Evolutionary conservation across 2,113 vertebrate species (phyloP), one percentile per base, ranked within the genome.

Genomic region (Menidia beryllina): DNA sequence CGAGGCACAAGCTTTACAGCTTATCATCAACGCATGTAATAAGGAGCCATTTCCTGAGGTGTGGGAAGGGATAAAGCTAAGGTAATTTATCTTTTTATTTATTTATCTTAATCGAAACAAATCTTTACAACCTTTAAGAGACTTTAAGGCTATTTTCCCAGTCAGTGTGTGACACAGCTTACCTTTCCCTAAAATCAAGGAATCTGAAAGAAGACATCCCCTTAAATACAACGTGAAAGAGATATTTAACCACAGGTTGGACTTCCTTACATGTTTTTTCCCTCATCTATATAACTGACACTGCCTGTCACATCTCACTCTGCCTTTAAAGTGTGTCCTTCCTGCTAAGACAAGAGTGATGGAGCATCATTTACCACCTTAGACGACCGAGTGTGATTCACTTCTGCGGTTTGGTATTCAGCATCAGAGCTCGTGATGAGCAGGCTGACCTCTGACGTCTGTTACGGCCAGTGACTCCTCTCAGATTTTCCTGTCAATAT

Each of bases 331-430:
- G 6, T 13, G 11, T 15, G 39, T 14, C 3, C n/a, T 5, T 13
- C 14, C 36, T 55, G 34, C 36, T 62, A 49, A 13, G 0, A 2
- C n/a, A 14, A 53, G 39, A 21, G 25, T 26, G 27, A 65, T n/a
- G 54, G 34, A 25, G 63, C 39, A 41, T 62, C 2, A 5, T n/a
- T 77, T 49, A 53, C 10, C 59, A 54, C 55, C 45, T 8, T 23
- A 56, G 47, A 24, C 61, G 77, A 84, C 51, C 30, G 56, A 52
- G 66, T 80, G 36, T 80, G 60, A 86, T 75, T 34, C 30, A 34
- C 30, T 34, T 34, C 30, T 34, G 30, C 30, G 30, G 30, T 34
- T 34, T 34, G 30, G 30, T 34, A 34, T 34, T 34, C 30, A 34
- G 30, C 30, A 34, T 34, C 10, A 34, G 30, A 34, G 30, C 30